These are phyloP conservation scores for Thalassoma bifasciatum DNA, from an alignment of 2,113 vertebrate species.

Conservation along the genomic window DNA sequence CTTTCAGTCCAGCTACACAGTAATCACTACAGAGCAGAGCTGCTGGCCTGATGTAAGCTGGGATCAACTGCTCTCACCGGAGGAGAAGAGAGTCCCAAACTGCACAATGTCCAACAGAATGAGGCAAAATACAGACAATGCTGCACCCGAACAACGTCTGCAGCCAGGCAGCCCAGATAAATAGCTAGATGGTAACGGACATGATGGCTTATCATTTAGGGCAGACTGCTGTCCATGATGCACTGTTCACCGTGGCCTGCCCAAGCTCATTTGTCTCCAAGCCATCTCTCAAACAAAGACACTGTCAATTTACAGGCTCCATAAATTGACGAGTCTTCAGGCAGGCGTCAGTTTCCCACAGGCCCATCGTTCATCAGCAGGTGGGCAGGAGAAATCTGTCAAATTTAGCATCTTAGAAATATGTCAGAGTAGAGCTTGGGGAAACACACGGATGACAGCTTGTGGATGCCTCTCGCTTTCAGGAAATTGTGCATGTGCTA, in stretches of 20 bases:
- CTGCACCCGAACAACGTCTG: not conserved
- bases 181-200: slow-evolving; percentile 56
- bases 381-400: slow-evolving; percentile 73
- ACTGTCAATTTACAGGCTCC: slow-evolving; percentile 63
- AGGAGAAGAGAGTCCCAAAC: slow-evolving; percentile 41
- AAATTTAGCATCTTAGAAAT: slow-evolving; percentile 57
- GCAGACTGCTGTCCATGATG: slow-evolving; percentile 60
- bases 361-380: slow-evolving; percentile 70
- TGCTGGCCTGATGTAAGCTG: slow-evolving; percentile 11
- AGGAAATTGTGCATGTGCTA: slow-evolving; percentile 35
- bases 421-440: slow-evolving; percentile 46
- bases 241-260: slow-evolving; percentile 39
- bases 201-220: slow-evolving; percentile 74
- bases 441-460: slow-evolving; percentile 37
- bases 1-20: slow-evolving; percentile 25
- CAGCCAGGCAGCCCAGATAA: slow-evolving; percentile 46
- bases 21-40: slow-evolving; percentile 40
- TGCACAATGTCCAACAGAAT: slow-evolving; percentile 24
- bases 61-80: slow-evolving; percentile 25
- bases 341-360: slow-evolving; percentile 57
- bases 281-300: slow-evolving; percentile 57
- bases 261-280: slow-evolving; percentile 58
- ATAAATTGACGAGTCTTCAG: slow-evolving; percentile 59
- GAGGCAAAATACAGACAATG: slow-evolving; percentile 5
- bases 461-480: slow-evolving; percentile 48